Conservation (phyloP, 2,797 vertebrate genomes). For the Ceryle rudis region DNA sequence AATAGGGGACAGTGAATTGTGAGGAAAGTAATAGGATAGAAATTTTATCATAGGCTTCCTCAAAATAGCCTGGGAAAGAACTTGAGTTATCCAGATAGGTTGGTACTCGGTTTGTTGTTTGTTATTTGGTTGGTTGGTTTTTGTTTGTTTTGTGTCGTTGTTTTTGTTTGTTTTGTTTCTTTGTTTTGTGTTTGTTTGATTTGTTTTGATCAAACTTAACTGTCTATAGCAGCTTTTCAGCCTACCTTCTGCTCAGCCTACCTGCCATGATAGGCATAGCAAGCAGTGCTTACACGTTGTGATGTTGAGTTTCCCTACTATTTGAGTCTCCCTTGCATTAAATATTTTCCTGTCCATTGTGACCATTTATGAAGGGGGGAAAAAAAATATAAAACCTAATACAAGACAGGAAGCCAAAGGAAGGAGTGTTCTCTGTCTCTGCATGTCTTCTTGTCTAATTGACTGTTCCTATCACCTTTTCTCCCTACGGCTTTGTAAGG, state of each 20-base stretch:
- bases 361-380: not conserved
- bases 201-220: not conserved
- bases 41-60: not conserved
- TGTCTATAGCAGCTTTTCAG: not conserved
- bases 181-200: fast-evolving
- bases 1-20: not conserved
- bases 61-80: not conserved
- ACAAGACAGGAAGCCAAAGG: not conserved
- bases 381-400: not conserved
- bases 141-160: too few relatives aligned
- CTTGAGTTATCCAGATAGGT: not conserved
- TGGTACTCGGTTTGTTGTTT: not conserved
- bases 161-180: not conserved
- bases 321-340: not conserved
- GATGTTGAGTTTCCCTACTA: not conserved
- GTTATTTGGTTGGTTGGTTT: too few relatives aligned
- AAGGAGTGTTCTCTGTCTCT: not conserved
- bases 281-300: not conserved
- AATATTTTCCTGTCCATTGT: not conserved
- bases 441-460: not conserved
- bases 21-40: not conserved
- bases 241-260: not conserved
- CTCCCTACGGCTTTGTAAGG: not conserved
- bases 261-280: not conserved
- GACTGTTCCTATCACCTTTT: not conserved